Evolutionary conservation across 2,888 invertebrate species (phyloP).

Genomic region (Pachycephus smyrnensis): DNA sequence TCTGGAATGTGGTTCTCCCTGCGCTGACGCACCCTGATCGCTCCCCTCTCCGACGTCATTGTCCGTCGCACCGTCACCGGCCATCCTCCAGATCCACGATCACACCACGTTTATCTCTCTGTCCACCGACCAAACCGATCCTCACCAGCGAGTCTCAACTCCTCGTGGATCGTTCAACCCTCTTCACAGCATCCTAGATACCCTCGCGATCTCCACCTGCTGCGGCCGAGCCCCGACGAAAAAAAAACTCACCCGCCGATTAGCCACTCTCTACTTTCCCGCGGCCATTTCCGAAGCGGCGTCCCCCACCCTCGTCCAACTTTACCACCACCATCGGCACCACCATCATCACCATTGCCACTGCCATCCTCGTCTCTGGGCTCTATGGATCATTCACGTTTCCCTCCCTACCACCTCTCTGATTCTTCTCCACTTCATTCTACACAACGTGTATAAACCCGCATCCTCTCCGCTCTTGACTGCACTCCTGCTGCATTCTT

Average conservation of each 20-base stretch:
- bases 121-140: too few species aligned
- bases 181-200: too few species aligned
- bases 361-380: neutral
- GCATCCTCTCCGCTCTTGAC: too few species aligned
- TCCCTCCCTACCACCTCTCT: slow-evolving; percentile 48
- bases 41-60: slow-evolving; percentile 48
- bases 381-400: slow-evolving; percentile 63
- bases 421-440: neutral
- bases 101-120: neutral
- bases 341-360: slow-evolving; percentile 12
- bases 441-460: too few species aligned
- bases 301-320: slow-evolving; percentile 29
- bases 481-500: too few species aligned
- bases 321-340: slow-evolving; percentile 6
- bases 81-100: slow-evolving; percentile 42
- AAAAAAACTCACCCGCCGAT: too few species aligned
- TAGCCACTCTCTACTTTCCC: slow-evolving; percentile 52
- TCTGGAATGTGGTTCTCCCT: slow-evolving; percentile 63
- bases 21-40: slow-evolving; percentile 47
- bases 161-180: too few species aligned
- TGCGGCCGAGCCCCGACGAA: too few species aligned
- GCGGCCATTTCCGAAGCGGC: slow-evolving; percentile 63
- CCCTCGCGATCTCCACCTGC: too few species aligned
- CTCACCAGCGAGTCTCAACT: too few species aligned
- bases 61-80: slow-evolving; percentile 57